These are phyloP conservation scores for Aythya baeri DNA, from an alignment of 2,113 vertebrate genomes.

Conservation along the genomic window DNA sequence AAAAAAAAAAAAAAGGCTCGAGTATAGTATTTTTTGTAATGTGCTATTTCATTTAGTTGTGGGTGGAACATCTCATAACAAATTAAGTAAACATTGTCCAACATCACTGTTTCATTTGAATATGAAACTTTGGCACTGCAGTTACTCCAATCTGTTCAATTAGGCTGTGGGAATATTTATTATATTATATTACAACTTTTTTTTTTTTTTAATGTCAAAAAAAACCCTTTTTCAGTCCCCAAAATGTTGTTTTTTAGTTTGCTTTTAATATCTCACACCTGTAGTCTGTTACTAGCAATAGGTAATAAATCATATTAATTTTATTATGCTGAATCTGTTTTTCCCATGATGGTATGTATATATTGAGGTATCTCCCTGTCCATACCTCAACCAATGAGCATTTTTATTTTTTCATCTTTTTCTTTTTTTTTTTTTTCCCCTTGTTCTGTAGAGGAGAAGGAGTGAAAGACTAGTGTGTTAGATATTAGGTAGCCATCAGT, in stretches of 20 bases:
- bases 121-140: neutral
- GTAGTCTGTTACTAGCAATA: no score
- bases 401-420: neutral
- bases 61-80: neutral
- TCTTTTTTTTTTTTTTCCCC: no score
- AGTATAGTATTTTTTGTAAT: neutral
- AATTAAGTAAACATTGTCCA: slow-evolving; percentile 1
- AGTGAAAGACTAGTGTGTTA: neutral
- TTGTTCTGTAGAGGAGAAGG: neutral
- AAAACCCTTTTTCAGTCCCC: neutral
- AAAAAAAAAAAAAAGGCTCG: neutral
- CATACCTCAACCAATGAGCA: neutral
- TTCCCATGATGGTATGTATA: neutral
- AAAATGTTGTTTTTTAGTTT: neutral
- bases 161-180: neutral
- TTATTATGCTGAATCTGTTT: no score
- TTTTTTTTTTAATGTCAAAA: neutral
- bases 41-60: neutral
- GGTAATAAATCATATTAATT: no score
- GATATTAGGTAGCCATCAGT: neutral
- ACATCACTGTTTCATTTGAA: neutral
- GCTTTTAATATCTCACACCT: no score
- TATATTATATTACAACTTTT: neutral
- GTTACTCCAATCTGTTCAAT: neutral
- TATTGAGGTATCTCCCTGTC: neutral